phyloP scores from a whole-genome alignment of 2,113 vertebrate species.

The Myocastor coypus region DNA sequence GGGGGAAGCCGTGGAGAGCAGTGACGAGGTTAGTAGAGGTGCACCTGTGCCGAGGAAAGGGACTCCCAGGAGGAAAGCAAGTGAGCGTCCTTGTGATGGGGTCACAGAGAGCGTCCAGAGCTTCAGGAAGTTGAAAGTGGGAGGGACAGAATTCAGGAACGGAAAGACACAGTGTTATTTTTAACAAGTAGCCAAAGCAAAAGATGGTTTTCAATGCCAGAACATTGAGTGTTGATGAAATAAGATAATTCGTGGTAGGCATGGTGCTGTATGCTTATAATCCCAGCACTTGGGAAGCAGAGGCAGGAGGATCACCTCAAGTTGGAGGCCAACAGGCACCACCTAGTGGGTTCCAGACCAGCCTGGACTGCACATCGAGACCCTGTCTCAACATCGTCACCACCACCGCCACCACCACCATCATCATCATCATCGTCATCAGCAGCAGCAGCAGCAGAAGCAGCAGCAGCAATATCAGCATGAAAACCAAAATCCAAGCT shows the following conservation, averaged over 20 bases:
- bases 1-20: accelerated
- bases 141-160: background rate
- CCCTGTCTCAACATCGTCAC: too few relatives aligned
- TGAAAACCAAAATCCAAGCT: background rate
- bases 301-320: background rate
- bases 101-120: background rate
- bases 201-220: background rate
- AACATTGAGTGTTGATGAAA: background rate
- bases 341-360: too few relatives aligned
- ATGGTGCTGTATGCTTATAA: background rate
- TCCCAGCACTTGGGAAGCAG: background rate
- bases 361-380: too few relatives aligned
- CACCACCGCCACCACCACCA: too few relatives aligned
- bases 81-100: background rate
- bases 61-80: background rate
- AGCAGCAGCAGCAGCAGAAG: too few relatives aligned
- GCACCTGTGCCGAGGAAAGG: background rate
- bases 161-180: background rate
- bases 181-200: background rate
- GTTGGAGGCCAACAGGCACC: background rate
- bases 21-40: background rate
- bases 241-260: background rate
- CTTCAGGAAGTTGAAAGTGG: background rate
- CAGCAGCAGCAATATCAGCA: too few relatives aligned
- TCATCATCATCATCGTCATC: too few relatives aligned